Base-by-base conservation (phyloP, 2,797 vertebrate species). In the Tokudaia muenninki region DNA sequence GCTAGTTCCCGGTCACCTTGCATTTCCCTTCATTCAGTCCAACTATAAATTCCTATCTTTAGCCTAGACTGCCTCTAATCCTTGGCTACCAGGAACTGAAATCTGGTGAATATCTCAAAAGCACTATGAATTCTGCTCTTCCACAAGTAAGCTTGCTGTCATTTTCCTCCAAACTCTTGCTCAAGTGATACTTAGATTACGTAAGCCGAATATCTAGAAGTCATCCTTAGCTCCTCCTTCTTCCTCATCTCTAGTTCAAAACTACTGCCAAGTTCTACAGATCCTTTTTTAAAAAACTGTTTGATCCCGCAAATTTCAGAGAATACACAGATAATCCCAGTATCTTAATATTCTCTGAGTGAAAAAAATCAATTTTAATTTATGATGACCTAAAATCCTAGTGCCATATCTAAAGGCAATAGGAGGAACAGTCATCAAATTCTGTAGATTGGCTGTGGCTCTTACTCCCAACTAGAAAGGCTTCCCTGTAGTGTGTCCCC, bases 301-400 rank as follows among this genome's bases (percentile, higher is more conserved):
- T 89, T 96, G 96, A 98, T 81, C 90, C 97, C 84, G 74, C 97
- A 98, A 98, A 97, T 96, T 97, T 97, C 97, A 98, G 95, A 97
- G 97, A 98, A 97, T 4, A 97, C 63, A 96, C 41, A 90, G 97
- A 95, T 95, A 98, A 96, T 83, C 41, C 93, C 96, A 97, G 92
- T 96, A 98, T 96, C 96, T 29, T 90, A 92, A 83, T 96, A 97
- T 87, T 94, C 97, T 97, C 97, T 97, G 97, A 98, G 95, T 96
- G 96, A 98, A 97, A 70, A 98, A 98, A 97, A 96, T 87, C 97
- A 97, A 94, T 95, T 97, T 97, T 95, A 96, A 97, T 98, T 95
- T 97, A 97, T 96, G 97, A 98, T 98, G 96, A 98, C 94, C 59
- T 97, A 97, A 97, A 98, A 97, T 96, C 97, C 97, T 94, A 97